Conservation (phyloP, 2,888 invertebrate genomes). For the Lissocephala sabroskyi region DNA sequence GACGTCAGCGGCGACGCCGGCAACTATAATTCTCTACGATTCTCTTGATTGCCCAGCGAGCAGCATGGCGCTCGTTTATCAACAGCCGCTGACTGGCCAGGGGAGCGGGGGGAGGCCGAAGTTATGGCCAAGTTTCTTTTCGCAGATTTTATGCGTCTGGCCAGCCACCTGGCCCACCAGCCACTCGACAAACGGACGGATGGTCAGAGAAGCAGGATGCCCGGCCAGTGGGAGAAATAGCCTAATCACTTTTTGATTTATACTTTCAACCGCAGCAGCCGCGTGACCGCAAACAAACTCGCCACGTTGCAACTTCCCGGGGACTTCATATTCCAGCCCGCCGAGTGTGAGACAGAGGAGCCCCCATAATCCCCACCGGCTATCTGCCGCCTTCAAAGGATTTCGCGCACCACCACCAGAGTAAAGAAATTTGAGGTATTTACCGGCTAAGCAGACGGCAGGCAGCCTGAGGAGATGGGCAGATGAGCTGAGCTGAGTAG, state of each 20-base stretch:
- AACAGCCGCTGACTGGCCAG: slow-evolving; percentile 19
- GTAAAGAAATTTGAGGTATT: slow-evolving; percentile 1
- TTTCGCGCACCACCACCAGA: not conserved
- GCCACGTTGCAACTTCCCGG: slow-evolving; percentile 38
- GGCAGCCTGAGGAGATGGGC: slow-evolving; percentile 21
- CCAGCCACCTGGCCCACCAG: slow-evolving; percentile 36
- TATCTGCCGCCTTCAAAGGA: slow-evolving; percentile 4
- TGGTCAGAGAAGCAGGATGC: not conserved
- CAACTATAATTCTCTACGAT: slow-evolving; percentile 59
- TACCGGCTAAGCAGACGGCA: not conserved
- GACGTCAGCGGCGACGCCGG: too few relatives aligned
- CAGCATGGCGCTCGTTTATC: slow-evolving; percentile 50
- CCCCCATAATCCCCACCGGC: too few relatives aligned
- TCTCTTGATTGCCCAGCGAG: slow-evolving; percentile 48
- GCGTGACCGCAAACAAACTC: slow-evolving; percentile 33
- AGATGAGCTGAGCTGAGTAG: not conserved
- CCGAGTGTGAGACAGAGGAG: too few relatives aligned
- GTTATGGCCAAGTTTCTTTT: slow-evolving; percentile 55
- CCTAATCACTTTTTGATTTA: slow-evolving; percentile 63
- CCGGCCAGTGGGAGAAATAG: not conserved
- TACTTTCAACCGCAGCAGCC: slow-evolving; percentile 28
- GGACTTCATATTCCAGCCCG: too few relatives aligned
- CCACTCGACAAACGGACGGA: slow-evolving; percentile 33
- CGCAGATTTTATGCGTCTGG: not conserved
- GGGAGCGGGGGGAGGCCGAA: slow-evolving; percentile 44